Conservation (phyloP, 2,797 vertebrate species). For the Aulostomus chinensis region DNA sequence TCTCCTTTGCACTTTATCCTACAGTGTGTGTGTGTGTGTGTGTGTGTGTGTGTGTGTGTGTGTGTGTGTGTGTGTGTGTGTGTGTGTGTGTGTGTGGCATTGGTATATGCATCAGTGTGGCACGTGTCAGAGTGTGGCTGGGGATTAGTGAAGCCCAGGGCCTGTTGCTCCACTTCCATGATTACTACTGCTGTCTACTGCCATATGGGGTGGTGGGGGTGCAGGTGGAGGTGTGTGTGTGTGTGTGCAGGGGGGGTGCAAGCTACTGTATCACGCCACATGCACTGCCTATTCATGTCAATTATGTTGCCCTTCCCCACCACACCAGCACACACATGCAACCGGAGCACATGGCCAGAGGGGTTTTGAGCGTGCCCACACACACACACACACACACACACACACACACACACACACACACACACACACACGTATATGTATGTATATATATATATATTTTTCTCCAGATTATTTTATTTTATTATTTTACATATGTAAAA, state of each 20-base stretch:
- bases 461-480: no score
- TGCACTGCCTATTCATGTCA: neutral
- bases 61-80: slow-evolving; percentile 24
- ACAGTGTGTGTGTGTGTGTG: neutral
- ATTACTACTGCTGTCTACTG: slow-evolving; percentile 80
- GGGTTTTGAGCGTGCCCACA: no score
- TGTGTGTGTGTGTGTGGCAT: no score
- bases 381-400: no score
- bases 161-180: slow-evolving; percentile 83
- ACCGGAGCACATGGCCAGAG: slow-evolving; percentile 25
- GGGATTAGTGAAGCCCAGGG: slow-evolving; percentile 80
- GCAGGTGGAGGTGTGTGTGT: slow-evolving; percentile 38
- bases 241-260: slow-evolving; percentile 2
- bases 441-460: no score
- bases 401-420: no score
- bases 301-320: no score
- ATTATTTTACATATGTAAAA: no score
- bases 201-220: slow-evolving; percentile 77
- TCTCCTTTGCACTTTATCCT: no score
- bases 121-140: slow-evolving; percentile 80
- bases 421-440: no score
- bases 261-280: slow-evolving; percentile 49
- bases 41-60: slow-evolving; percentile 12
- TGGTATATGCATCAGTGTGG: slow-evolving; percentile 68
- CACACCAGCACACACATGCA: slow-evolving; percentile 34